Percentiles rank a stretch among this genome's conserved stretches.
phyloP scores from a whole-genome alignment of 2,113 vertebrate genomes.

The Plecotus auritus region DNA sequence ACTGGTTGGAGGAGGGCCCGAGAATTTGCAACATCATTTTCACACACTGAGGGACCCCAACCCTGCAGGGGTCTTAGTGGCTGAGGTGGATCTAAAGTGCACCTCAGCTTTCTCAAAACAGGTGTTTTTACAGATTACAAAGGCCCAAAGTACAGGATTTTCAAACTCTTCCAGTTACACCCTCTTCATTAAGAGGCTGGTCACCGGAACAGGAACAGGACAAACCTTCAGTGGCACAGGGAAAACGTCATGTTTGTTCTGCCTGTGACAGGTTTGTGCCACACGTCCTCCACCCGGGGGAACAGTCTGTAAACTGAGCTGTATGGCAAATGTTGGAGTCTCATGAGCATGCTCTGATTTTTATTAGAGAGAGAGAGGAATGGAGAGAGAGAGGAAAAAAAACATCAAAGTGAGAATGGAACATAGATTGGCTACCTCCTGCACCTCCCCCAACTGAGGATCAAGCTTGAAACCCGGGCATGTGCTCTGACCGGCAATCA shows the following conservation, averaged over 20 bases:
- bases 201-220: not conserved
- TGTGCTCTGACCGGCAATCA: not conserved
- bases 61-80: not conserved
- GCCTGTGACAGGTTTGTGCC: not conserved
- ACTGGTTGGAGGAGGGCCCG: not conserved
- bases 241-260: not conserved
- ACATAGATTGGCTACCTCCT: not conserved
- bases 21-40: not conserved
- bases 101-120: not conserved
- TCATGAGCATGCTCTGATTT: not conserved
- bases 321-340: not conserved
- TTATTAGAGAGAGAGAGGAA: not conserved
- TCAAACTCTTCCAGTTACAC: not conserved
- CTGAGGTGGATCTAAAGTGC: not conserved
- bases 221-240: not conserved
- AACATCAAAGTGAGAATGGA: not conserved
- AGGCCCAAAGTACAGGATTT: not conserved
- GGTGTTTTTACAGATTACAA: not conserved
- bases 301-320: not conserved
- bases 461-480: not conserved
- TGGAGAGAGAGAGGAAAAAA: no score
- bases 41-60: not conserved
- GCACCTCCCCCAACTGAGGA: not conserved
- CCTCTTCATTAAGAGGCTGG: not conserved
- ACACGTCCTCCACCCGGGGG: accelerated